Conservation (phyloP, 1,140 invertebrate genomes). For the Dendroctonus valens region DNA sequence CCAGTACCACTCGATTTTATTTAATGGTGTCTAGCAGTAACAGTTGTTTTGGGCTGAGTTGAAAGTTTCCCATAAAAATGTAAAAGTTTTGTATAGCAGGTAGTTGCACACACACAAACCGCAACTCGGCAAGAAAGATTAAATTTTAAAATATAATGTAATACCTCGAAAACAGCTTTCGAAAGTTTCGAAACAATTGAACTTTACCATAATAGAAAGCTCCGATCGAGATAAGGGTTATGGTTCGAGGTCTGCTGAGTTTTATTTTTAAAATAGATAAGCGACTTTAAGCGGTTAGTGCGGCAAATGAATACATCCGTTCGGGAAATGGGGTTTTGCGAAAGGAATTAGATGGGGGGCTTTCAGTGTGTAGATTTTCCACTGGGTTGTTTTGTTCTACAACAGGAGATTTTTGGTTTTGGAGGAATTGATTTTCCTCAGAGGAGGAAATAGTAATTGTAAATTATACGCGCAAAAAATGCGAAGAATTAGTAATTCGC, state of each 20-base stretch:
- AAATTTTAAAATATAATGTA: constrained; percentile 20
- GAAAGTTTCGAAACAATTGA: constrained; percentile 18
- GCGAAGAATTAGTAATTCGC: too few relatives aligned
- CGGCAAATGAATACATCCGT: too few relatives aligned
- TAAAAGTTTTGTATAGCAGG: constrained; percentile 13
- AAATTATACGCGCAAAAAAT: too few relatives aligned
- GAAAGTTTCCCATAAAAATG: constrained; percentile 14
- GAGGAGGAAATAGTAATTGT: too few relatives aligned
- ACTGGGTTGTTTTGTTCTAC: too few relatives aligned
- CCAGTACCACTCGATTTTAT: neutral
- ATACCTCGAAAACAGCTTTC: constrained; percentile 12
- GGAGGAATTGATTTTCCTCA: too few relatives aligned
- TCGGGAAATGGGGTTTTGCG: too few relatives aligned
- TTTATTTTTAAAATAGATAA: constrained; percentile 8
- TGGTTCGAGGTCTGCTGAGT: constrained; percentile 10
- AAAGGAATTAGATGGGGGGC: too few relatives aligned
- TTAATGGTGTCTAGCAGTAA: constrained; percentile 16
- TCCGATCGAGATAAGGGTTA: constrained; percentile 13
- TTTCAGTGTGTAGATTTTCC: too few relatives aligned
- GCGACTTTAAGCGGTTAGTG: too few relatives aligned
- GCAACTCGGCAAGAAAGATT: constrained; percentile 5
- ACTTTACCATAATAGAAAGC: constrained; percentile 19
- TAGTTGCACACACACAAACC: neutral
- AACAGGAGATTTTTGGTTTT: too few relatives aligned
- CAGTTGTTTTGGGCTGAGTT: constrained; percentile 2